A percentile compares a stretch with the other conserved stretches of the same genome.
Evolutionary conservation across 2,113 vertebrate species (phyloP).

Genomic region (Chaetorhynchus papuensis): DNA sequence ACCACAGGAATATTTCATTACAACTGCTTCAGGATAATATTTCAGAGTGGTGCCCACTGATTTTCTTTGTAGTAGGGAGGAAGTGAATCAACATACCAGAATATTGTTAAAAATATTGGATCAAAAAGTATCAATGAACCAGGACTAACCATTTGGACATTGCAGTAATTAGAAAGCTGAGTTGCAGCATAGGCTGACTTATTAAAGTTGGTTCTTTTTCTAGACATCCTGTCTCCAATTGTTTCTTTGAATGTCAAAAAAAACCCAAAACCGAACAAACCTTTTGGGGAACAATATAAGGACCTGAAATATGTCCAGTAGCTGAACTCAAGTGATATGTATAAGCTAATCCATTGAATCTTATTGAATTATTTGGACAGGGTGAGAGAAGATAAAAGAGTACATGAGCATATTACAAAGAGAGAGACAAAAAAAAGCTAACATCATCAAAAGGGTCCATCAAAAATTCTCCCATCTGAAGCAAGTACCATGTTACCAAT

Average conservation of each 20-base stretch:
- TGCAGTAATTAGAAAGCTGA: background rate
- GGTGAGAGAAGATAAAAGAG: background rate
- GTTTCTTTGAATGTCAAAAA: background rate
- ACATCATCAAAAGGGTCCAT: background rate
- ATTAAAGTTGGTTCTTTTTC: background rate
- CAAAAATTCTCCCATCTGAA: background rate
- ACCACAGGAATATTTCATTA: background rate
- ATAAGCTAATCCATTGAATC: background rate
- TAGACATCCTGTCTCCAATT: background rate
- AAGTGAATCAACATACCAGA: background rate
- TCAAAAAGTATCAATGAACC: background rate
- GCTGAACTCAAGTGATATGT: background rate
- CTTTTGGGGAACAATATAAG: background rate
- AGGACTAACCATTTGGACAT: background rate
- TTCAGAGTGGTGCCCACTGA: background rate
- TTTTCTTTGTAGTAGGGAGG: background rate
- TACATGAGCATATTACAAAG: background rate
- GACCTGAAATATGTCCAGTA: background rate
- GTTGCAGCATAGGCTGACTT: background rate
- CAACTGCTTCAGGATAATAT: background rate
- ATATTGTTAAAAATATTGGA: background rate
- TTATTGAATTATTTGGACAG: background rate
- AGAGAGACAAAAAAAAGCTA: background rate
- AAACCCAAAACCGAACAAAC: background rate
- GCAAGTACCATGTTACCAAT: background rate